Conservation (phyloP, 2,797 vertebrate genomes). For the Otolemur crassicaudatus region DNA sequence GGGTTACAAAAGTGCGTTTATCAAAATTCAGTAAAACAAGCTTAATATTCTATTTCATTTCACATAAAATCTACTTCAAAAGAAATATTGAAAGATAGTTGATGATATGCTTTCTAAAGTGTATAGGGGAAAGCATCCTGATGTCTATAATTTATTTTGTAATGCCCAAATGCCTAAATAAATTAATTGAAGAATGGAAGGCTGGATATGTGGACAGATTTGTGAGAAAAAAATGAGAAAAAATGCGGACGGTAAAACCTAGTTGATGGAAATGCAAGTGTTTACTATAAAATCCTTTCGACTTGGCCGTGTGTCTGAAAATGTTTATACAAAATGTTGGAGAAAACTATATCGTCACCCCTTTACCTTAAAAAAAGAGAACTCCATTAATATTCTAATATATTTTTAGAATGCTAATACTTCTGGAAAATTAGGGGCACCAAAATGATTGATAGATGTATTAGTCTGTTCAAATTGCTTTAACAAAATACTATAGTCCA, state of each 20-base stretch:
- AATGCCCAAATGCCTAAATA: background rate
- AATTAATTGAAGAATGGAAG: background rate
- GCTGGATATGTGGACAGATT: background rate
- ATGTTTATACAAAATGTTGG: background rate
- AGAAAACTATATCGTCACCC: background rate
- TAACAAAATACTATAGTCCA: background rate
- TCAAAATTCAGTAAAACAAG: constrained; percentile 12
- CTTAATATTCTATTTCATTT: background rate
- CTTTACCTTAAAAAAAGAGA: background rate
- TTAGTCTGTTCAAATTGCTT: background rate
- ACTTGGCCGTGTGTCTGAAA: background rate
- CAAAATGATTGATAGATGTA: background rate
- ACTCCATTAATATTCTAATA: background rate
- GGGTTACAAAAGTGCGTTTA: background rate
- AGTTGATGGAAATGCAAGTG: background rate
- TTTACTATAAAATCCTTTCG: background rate
- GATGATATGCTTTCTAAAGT: background rate
- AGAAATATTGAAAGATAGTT: background rate
- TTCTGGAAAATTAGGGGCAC: background rate
- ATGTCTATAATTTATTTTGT: background rate
- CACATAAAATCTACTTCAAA: background rate
- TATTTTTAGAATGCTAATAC: background rate
- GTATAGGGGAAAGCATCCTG: background rate
- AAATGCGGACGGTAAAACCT: background rate
- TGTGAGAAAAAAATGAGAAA: background rate